phyloP scores from a whole-genome alignment of 2,888 invertebrate species.

The Agriotes lineatus region DNA sequence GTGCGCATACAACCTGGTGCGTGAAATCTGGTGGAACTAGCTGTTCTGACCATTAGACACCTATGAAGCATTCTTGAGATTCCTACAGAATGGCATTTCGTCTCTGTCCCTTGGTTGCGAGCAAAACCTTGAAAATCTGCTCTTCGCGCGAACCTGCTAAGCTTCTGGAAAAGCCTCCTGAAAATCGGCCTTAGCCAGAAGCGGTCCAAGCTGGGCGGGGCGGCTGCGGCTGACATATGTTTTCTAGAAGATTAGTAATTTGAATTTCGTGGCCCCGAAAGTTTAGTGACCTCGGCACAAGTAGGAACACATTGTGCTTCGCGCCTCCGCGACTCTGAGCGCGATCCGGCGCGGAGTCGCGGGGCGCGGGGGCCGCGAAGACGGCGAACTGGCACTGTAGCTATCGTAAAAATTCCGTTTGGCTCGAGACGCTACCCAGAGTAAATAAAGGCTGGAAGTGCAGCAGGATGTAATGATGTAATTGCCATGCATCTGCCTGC shows the following conservation, averaged over 20 bases:
- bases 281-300: constrained; percentile 65
- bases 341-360: constrained; percentile 50
- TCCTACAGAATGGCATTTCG: too few species aligned
- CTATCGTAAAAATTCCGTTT: constrained; percentile 46
- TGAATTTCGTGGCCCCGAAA: constrained; percentile 63
- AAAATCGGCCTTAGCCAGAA: too few species aligned
- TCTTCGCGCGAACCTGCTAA: too few species aligned
- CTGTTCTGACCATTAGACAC: too few species aligned
- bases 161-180: too few species aligned
- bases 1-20: too few species aligned
- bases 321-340: constrained; percentile 59
- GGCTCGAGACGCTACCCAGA: constrained; percentile 43
- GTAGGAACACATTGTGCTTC: constrained; percentile 65
- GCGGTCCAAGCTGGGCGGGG: constrained; percentile 33
- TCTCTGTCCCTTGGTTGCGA: too few species aligned
- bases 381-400: constrained; percentile 40
- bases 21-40: too few species aligned
- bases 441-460: constrained; percentile 39
- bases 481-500: constrained; percentile 37
- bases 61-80: too few species aligned
- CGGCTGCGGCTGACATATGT: constrained; percentile 47
- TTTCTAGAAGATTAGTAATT: constrained; percentile 58
- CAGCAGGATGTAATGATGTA: constrained; percentile 45
- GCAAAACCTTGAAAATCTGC: too few species aligned
- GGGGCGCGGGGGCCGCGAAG: constrained; percentile 38